Evolutionary conservation across 2,888 invertebrate species (phyloP), one percentile per base, ranked within the genome.

Genomic region (Corbicula japonica): DNA sequence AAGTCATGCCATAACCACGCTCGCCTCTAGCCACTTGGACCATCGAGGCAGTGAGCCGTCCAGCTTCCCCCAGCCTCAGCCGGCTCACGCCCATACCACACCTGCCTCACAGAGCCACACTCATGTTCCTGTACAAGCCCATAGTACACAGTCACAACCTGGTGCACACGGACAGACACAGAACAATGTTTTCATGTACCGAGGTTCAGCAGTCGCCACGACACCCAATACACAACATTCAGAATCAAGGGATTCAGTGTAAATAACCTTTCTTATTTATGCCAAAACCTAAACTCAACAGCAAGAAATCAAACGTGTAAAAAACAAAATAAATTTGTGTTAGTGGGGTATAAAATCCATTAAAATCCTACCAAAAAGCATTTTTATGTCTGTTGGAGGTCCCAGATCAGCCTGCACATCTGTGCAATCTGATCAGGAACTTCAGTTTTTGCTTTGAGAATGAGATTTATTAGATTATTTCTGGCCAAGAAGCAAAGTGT

Each of bases 41-140:
- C 75, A 71, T 26, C 60, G 76, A n/a, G n/a, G n/a, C 8, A 28
- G 61, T 2, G 86, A 65, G 65, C 69, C 63, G 34, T 60, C 34
- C 34, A 80, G 46, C 62, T 83, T 76, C 71, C 85, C 71, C 69
- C 86, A 76, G 58, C 84, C 69, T 41, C 81, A 66, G 65, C 80
- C 58, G 63, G 78, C 65, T 44, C 85, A 72, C 54, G 72, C 66
- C 66, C 76, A 74, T 69, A 65, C 21, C 44, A 28, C 63, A 77
- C 26, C 60, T 48, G 18, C 66, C 70, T 58, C 30, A 58, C 76
- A 61, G 61, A 32, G 52, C 61, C 80, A 41, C 44, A 71, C 34
- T 54, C 76, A 82, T 50, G 44, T 69, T 1, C 58, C 65, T 18
- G 72, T 44, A 48, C 83, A 30, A 41, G 56, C 58, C 18, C 56